A percentile compares a stretch with the other conserved stretches of the same genome.
phyloP scores from a whole-genome alignment of 2,888 invertebrate genomes.

The Argyra leucocephala region DNA sequence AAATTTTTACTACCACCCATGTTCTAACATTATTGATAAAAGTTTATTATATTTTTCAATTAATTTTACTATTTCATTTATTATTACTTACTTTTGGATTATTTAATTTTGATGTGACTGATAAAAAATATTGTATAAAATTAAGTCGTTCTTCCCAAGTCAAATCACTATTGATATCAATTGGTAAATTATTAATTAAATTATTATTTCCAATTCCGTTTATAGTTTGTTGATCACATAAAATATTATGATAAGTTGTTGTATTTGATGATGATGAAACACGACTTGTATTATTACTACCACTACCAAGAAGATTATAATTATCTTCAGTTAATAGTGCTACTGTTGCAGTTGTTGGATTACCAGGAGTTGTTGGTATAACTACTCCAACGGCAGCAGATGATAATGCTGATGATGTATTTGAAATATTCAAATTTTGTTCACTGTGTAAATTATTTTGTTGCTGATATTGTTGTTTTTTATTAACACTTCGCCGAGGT shows the following conservation, averaged over 20 bases:
- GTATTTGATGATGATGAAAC: constrained; percentile 21
- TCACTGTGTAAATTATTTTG: constrained; percentile 21
- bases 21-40: too few relatives aligned
- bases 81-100: constrained; percentile 8
- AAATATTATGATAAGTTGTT: constrained; percentile 19
- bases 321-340: constrained; percentile 20
- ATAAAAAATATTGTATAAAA: constrained; percentile 26
- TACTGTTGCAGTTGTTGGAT: constrained; percentile 16
- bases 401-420: constrained; percentile 18
- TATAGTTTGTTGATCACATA: constrained; percentile 1
- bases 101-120: constrained; percentile 22
- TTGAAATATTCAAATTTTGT: constrained; percentile 22
- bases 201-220: constrained; percentile 9
- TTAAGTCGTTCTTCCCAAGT: constrained; percentile 23
- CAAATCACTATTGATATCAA: constrained; percentile 18
- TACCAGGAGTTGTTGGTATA: constrained; percentile 35
- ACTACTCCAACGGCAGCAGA: constrained; percentile 34
- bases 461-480: constrained; percentile 15
- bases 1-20: neutral
- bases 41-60: too few relatives aligned
- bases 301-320: constrained; percentile 19
- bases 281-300: constrained; percentile 23
- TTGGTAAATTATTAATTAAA: neutral
- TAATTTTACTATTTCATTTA: neutral
- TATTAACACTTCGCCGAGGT: constrained; percentile 28